Evolutionary conservation across 1,140 invertebrate genomes (phyloP), one percentile per base, ranked within the genome.

Genomic region (Panonychus citri): DNA sequence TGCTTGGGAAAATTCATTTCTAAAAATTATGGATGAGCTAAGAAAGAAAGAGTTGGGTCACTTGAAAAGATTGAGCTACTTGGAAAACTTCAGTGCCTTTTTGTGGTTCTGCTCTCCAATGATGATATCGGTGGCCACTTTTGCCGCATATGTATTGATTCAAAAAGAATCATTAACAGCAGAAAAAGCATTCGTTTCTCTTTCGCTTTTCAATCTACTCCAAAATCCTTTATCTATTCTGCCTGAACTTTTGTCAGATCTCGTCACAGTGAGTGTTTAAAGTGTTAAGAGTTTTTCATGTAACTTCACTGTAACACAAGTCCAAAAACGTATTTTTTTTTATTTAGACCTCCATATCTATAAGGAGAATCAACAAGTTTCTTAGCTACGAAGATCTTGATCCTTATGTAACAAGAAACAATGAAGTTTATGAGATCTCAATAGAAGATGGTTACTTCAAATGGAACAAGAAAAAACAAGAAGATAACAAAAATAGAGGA

Each of bases 211-310:
- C 63, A 76, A 78, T 64, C 71, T 77, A 64, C 78, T 98, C 62
- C 79, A 89, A 67, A 93, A 94, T 71, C 90, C 93, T 12, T 28
- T 59, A 4, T n/a, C 34, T 30, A 72, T 76, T 63, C 64, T 78
- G 42, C 74, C 76, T 7, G 71, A 73, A 64, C 66, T 77, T 25
- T 71, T 76, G 55, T 67, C 34, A 24, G 8, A 30, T 56, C n/a
- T 58, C 13, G 49, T 54, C 37, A 34, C 59, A 57, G 60, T 54
- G 25, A 58, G 60, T 56, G 12, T n/a, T n/a, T n/a, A n/a, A n/a
- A 19, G 28, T 37, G 8, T 50, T 19, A 7, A 34, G 12, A 34
- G 5, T 34, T 34, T 5, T 34, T 34, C 12, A 7, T 34, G 5
- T n/a, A n/a, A n/a, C n/a, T n/a, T n/a, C n/a, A n/a, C n/a, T 27